Base-by-base conservation (phyloP, 2,797 vertebrate genomes). In the Ceryle rudis region DNA sequence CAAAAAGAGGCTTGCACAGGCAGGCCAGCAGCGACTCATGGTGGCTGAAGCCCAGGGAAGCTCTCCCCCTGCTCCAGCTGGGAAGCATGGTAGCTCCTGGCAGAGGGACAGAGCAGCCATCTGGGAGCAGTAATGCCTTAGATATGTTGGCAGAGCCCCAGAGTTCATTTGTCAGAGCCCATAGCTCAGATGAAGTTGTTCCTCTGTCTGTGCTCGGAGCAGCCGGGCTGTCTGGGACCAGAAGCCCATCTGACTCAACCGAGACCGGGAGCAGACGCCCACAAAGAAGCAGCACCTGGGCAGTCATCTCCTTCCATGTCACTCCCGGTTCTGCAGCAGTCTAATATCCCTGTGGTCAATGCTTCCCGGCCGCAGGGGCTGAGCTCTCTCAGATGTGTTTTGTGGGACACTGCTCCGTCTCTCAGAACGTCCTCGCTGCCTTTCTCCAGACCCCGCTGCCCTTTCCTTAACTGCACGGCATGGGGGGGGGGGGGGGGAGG, bases 231-330 rank as follows among this genome's bases (percentile, higher is more conserved):
- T 41, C 49, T 87, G 17, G 2, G 41, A 5, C 22, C 61, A 60
- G 31, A 49, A 47, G 41, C 66, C 21, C 4, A 1, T 12, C 55
- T 49, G 74, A 18, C 33, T 65, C 33, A 39, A 0, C 17, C 4
- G 3, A 44, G 66, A n/a, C 14, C 1, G 3, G 33, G 31, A 75
- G 65, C 28, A 47, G 49, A 23, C 2, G 1, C 47, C n/a, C 19
- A 6, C 13, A 14, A 13, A 52, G 33, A 9, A 47, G 15, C 2
- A 14, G 39, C 37, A 37, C 11, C 11, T 3, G 21, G 21, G 28
- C 9, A 46, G 15, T 12, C 7, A 1, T 15, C 16, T 10, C 19
- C 6, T 35, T 42, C 29, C 19, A 4, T 0, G 0, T 26, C 2
- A 0, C 41, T 33, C 65, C 39, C 31, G 52, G 22, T 5, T 86